A percentile compares a stretch with the other conserved stretches of the same genome.
phyloP scores from a whole-genome alignment of 2,888 invertebrate species.

The Leptothorax acervorum region DNA sequence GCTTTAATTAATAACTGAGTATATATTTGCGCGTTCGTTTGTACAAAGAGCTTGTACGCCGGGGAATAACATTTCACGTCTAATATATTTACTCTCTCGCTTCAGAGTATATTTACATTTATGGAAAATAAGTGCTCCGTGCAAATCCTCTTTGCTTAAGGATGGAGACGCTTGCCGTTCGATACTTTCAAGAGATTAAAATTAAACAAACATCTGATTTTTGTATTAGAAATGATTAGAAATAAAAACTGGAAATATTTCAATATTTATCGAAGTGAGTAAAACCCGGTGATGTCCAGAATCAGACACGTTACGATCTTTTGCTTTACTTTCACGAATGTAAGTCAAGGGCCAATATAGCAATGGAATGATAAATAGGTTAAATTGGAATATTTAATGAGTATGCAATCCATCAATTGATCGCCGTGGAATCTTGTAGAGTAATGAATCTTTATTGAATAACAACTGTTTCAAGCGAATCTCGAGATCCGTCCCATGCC shows the following conservation, averaged over 20 bases:
- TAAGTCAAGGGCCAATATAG: neutral
- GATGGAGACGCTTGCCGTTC: neutral
- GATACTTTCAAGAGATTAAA: slow-evolving; percentile 34
- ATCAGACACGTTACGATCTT: neutral
- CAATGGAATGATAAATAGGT: neutral
- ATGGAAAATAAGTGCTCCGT: slow-evolving; percentile 46
- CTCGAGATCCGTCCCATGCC: slow-evolving; percentile 8
- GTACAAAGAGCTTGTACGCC: slow-evolving; percentile 39
- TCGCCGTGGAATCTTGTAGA: slow-evolving; percentile 27
- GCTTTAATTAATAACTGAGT: slow-evolving; percentile 69
- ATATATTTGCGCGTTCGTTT: slow-evolving; percentile 57
- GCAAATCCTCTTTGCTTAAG: slow-evolving; percentile 37
- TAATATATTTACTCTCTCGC: slow-evolving; percentile 50
- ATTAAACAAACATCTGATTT: slow-evolving; percentile 11
- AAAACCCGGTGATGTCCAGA: neutral
- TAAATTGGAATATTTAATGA: slow-evolving; percentile 41
- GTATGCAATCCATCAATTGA: slow-evolving; percentile 13
- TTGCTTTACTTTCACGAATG: neutral
- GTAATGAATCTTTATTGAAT: slow-evolving; percentile 48
- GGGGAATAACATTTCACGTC: slow-evolving; percentile 47
- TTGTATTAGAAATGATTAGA: neutral
- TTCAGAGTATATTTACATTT: slow-evolving; percentile 48
- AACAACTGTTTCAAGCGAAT: slow-evolving; percentile 29
- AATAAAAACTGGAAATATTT: neutral
- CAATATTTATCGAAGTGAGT: neutral